Base-by-base conservation (phyloP, 2,113 vertebrate genomes). In the Dolichotis patagonum region DNA sequence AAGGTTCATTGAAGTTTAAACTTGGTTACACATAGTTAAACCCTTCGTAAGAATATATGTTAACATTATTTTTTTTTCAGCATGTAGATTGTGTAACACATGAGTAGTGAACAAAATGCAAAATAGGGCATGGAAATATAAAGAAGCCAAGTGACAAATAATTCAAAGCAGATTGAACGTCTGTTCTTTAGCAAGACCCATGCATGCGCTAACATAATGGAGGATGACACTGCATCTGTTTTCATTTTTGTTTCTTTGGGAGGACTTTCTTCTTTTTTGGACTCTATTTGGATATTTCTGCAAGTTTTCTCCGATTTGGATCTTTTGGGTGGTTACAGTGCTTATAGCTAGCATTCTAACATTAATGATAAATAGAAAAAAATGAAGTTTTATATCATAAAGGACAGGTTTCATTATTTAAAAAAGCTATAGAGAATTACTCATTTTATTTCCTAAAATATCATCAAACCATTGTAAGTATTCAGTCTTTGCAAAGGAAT, bases 61-160 rank as follows among this genome's bases (percentile, higher is more conserved):
- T 96, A 94, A 71, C n/a, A 60, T 93, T 87, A 90, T 89, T 96
- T 96, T 43, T 65, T 69, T 88, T 88, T 69, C 73, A 97, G 62
- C 96, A 96, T 43, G 63, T 82, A 94, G 94, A 97, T 97, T 98
- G 96, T 83, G 85, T 97, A 97, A 98, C 82, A 95, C 92, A 97
- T 95, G 91, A 97, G 80, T 96, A 95, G 94, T 98, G 96, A 97
- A 97, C 88, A 95, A 96, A 97, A 98, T 97, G 96, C 94, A 97
- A 96, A 98, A 88, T 89, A 94, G 75, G 91, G 95, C 96, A 95
- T 96, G 96, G 97, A 98, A 96, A 95, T 89, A 96, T 95, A 95
- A 97, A 98, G 96, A 96, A 97, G 97, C 96, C 97, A 98, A 98
- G 94, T 98, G 97, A 97, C 97, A 97, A 97, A 91, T 98, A 98